These are phyloP conservation scores for Henicopernis longicauda DNA, from an alignment of 2,113 vertebrate species.

Conservation along the genomic window DNA sequence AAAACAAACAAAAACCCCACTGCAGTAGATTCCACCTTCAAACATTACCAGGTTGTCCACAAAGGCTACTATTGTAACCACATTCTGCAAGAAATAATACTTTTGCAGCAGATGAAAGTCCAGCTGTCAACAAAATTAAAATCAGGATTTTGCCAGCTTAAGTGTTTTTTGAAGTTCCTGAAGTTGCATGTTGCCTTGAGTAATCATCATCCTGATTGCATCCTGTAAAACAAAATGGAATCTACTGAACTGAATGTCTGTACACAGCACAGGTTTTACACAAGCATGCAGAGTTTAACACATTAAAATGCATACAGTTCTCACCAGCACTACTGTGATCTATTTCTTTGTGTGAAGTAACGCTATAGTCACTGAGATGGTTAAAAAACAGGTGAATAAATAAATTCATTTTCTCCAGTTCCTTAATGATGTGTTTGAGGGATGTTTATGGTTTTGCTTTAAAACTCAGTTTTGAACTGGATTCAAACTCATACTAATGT, in stretches of 20 bases:
- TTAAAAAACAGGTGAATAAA: background rate
- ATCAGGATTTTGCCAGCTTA: constrained; percentile 77
- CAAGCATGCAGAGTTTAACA: fast-evolving
- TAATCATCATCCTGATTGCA: constrained; percentile 92
- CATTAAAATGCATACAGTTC: background rate
- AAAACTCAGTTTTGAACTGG: background rate
- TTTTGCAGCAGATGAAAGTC: background rate
- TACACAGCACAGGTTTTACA: background rate
- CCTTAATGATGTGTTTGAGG: background rate
- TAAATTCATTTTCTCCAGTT: background rate
- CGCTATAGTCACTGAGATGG: fast-evolving
- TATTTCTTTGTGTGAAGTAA: background rate
- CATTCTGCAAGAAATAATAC: background rate
- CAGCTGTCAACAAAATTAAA: background rate
- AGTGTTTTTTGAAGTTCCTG: constrained; percentile 84
- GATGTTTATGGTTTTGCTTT: background rate
- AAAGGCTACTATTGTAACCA: background rate
- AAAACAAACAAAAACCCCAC: fast-evolving
- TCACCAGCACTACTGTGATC: background rate
- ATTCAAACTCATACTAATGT: background rate
- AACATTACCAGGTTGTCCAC: background rate
- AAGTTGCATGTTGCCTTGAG: constrained; percentile 87
- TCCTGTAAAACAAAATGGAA: constrained; percentile 73
- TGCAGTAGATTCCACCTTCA: background rate
- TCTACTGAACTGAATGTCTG: background rate